phyloP scores from a whole-genome alignment of 2,113 vertebrate species.

The Myanophis thanlyinensis region DNA sequence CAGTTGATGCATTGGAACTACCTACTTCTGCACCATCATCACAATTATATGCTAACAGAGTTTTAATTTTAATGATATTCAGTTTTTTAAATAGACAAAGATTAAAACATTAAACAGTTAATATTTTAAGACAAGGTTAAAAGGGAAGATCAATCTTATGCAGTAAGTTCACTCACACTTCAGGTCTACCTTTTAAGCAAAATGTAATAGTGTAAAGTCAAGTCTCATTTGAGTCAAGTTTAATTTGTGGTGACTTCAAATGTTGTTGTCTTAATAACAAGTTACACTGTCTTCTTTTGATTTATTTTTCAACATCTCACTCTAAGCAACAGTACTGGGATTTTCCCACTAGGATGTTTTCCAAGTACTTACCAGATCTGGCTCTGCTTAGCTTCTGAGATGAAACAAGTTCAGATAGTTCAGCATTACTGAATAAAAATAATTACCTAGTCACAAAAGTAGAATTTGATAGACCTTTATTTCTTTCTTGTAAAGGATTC shows the following conservation, averaged over 20 bases:
- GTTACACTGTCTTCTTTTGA: neutral
- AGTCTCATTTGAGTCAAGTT: neutral
- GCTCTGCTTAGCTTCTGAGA: neutral
- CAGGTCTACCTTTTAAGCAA: neutral
- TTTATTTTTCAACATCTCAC: neutral
- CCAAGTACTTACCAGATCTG: neutral
- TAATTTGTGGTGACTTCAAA: neutral
- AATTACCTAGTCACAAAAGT: neutral
- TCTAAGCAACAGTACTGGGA: neutral
- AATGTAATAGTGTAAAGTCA: neutral
- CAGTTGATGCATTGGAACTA: neutral
- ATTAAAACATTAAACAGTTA: neutral
- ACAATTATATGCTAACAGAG: neutral
- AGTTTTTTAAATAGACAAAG: neutral
- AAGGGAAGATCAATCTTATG: neutral
- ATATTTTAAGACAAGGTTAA: too few relatives aligned
- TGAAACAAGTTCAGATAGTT: neutral
- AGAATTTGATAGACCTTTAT: slow-evolving; percentile 34
- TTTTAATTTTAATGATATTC: neutral
- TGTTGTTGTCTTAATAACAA: neutral
- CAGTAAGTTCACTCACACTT: neutral
- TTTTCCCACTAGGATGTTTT: neutral
- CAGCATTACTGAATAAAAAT: neutral
- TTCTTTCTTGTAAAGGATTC: neutral
- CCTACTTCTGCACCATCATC: neutral